These are phyloP conservation scores for Phalacrocorax pelagicus DNA, from an alignment of 2,113 vertebrate species.

Conservation along the genomic window DNA sequence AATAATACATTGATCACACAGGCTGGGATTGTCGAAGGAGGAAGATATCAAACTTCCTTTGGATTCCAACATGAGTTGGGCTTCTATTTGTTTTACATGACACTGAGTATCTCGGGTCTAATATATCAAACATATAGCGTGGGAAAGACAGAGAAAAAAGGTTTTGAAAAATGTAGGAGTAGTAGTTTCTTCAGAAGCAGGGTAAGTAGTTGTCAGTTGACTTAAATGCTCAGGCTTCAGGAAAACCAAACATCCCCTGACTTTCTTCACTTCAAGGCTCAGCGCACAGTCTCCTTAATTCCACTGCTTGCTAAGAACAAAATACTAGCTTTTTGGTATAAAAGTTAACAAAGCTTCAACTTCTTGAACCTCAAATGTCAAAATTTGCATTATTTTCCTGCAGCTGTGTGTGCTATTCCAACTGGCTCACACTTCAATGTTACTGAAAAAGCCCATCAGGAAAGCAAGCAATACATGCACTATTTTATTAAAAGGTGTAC, in stretches of 20 bases:
- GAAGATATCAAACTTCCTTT: background rate
- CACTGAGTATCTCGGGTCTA: background rate
- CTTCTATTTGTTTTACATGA: background rate
- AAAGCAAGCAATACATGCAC: background rate
- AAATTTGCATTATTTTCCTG: conserved; percentile 30
- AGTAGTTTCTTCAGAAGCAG: background rate
- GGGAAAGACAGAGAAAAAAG: background rate
- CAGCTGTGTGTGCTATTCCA: background rate
- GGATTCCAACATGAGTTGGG: background rate
- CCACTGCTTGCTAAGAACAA: background rate
- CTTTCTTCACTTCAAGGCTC: background rate
- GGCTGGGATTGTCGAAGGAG: background rate
- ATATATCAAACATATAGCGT: background rate
- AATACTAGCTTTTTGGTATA: background rate
- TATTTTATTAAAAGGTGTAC: background rate
- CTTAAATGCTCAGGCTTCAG: background rate
- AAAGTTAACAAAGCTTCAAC: conserved; percentile 32
- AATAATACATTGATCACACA: background rate
- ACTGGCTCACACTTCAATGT: background rate
- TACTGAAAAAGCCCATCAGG: background rate
- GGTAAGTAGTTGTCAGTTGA: background rate
- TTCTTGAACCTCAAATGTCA: conserved; percentile 20
- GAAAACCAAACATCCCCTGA: background rate
- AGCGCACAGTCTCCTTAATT: background rate
- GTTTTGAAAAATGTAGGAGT: background rate